A percentile compares a stretch with the other conserved stretches of the same genome.
These are phyloP conservation scores for Odontocolon sp. DNA, from an alignment of 2,888 invertebrate genomes.

Conservation along the genomic window DNA sequence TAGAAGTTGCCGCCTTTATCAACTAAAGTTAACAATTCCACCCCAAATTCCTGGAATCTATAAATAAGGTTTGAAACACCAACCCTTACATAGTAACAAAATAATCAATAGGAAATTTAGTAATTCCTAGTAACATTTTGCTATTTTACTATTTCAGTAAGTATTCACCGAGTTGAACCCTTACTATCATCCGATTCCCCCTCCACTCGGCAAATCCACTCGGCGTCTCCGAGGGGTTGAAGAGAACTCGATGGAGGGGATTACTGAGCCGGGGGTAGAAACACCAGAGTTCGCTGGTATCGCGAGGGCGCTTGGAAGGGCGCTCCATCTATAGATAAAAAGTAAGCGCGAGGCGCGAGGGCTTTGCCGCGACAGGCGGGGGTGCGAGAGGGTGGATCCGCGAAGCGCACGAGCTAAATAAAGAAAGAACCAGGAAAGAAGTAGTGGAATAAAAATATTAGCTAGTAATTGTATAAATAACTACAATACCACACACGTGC, in stretches of 20 bases:
- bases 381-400: slow-evolving; percentile 35
- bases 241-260: neutral
- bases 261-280: no score
- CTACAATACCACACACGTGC: neutral
- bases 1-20: no score
- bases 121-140: no score
- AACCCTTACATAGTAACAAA: no score
- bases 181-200: no score
- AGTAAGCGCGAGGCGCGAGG: slow-evolving; percentile 29
- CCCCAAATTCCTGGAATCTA: no score
- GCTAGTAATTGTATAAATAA: neutral
- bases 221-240: neutral
- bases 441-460: neutral
- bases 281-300: slow-evolving; percentile 29
- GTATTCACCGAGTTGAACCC: no score
- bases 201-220: no score
- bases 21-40: no score
- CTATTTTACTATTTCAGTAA: no score
- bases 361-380: slow-evolving; percentile 43
- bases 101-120: no score
- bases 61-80: no score
- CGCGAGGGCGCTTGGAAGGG: slow-evolving; percentile 17
- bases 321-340: slow-evolving; percentile 26
- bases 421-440: slow-evolving; percentile 1
- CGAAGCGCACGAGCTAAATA: slow-evolving; percentile 6